phyloP scores from a whole-genome alignment of 2,113 vertebrate genomes.

The Mola mola region DNA sequence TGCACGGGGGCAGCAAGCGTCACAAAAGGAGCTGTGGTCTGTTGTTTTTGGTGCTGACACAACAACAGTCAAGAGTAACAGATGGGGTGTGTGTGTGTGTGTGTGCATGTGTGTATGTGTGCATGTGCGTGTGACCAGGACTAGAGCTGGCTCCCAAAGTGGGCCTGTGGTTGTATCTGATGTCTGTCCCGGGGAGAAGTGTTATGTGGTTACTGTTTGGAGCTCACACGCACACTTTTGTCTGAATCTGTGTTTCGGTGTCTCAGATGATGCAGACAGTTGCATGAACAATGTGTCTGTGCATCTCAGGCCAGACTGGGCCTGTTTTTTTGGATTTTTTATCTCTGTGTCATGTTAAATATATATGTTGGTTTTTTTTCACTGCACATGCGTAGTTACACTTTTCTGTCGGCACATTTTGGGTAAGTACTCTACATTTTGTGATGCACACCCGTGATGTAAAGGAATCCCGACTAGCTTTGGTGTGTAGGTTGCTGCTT shows the following conservation, averaged over 20 bases:
- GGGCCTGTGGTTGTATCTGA: constrained; percentile 26
- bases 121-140: constrained; percentile 47
- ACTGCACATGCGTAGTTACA: constrained; percentile 36
- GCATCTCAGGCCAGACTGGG: background rate
- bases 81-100: constrained; percentile 50
- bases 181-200: constrained; percentile 10
- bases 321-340: background rate
- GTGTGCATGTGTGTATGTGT: constrained; percentile 7
- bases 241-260: background rate
- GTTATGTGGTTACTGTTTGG: background rate
- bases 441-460: constrained; percentile 12
- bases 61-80: constrained; percentile 63
- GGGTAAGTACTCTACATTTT: constrained; percentile 62
- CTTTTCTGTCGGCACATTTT: constrained; percentile 31
- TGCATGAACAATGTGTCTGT: constrained; percentile 2
- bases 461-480: constrained; percentile 25
- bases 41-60: constrained; percentile 72
- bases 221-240: background rate
- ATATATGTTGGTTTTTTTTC: too few species aligned
- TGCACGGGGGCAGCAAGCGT: constrained; percentile 37
- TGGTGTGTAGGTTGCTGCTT: constrained; percentile 22
- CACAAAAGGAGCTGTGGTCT: constrained; percentile 63
- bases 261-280: background rate
- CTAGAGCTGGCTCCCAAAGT: constrained; percentile 26
- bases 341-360: constrained; percentile 21